Base-by-base conservation (phyloP, 2,797 vertebrate species). In the Percopsis omiscomaycus region DNA sequence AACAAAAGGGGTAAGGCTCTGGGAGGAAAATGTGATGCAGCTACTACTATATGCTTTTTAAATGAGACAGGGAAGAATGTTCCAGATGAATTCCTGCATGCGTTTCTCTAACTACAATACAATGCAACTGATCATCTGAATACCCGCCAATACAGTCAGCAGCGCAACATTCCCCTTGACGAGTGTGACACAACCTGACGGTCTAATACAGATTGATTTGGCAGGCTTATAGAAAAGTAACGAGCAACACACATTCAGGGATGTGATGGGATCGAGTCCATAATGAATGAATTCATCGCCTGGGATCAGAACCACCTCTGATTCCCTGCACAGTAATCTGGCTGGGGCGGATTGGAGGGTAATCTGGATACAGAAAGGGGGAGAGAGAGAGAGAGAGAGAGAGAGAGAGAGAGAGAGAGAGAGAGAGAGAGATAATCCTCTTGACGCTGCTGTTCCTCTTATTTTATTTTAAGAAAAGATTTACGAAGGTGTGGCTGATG, bases 261-360 rank as follows among this genome's bases (percentile, higher is more conserved):
- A 77, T 66, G 65, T 63, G 71, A 82, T 48, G 81, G 86, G 85
- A 85, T 73, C 66, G 66, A 61, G 63, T 80, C 78, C 79, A 86
- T 86, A 74, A 88, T 84, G 74, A 88, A 81, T 79, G 81, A 86
- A 79, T 78, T 82, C 79, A 66, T 70, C 69, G 70, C 66, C 74
- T 79, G 57, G 76, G 79, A 74, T 85, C 80, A 77, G 80, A 73
- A 75, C 79, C 69, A 84, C 80, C 84, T 88, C 85, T 83, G 78
- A 87, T 75, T 86, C 85, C 69, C 67, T 59, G 50, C 55, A 69
- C 77, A 51, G 81, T 89, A 89, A 90, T 89, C 89, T 87, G 83
- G 22, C 67, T 72, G 48, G 62, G 74, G 59, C 74, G 84, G 86
- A 84, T 88, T 86, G 84, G 60, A 68, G 59, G 68, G 66, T 91